Conservation (phyloP, 1,140 invertebrate genomes). For the Steinernema khuongi region DNA sequence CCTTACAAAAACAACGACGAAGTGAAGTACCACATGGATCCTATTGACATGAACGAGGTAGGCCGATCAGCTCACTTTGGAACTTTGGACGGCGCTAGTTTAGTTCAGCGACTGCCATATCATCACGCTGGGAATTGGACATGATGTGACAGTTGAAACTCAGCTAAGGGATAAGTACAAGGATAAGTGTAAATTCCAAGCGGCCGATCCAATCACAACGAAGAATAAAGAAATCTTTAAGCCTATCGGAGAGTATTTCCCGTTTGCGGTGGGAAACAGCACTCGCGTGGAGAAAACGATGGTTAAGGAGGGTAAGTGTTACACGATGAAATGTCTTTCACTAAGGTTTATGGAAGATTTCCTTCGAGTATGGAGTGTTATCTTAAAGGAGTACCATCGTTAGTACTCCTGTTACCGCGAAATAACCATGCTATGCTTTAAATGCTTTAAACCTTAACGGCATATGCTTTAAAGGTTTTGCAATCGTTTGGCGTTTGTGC, state of each 20-base stretch:
- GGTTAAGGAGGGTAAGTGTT: neutral
- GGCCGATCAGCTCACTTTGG: neutral
- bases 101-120: neutral
- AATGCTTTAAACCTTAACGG: no score
- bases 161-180: neutral
- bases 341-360: no score
- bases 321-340: no score
- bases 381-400: no score
- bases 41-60: neutral
- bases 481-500: no score
- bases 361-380: no score
- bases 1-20: neutral
- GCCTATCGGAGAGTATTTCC: neutral
- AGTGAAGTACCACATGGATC: neutral
- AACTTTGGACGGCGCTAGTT: neutral
- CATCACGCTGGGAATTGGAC: slow-evolving; percentile 3
- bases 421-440: no score
- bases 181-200: neutral
- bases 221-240: neutral
- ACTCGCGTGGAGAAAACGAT: neutral
- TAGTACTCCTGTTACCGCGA: no score
- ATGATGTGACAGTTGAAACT: neutral
- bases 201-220: neutral
- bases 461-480: no score
- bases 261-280: neutral